Percentiles rank a stretch among this genome's conserved stretches.
These are phyloP conservation scores for Chirona hameri DNA, from an alignment of 2,888 invertebrate species.

Conservation along the genomic window DNA sequence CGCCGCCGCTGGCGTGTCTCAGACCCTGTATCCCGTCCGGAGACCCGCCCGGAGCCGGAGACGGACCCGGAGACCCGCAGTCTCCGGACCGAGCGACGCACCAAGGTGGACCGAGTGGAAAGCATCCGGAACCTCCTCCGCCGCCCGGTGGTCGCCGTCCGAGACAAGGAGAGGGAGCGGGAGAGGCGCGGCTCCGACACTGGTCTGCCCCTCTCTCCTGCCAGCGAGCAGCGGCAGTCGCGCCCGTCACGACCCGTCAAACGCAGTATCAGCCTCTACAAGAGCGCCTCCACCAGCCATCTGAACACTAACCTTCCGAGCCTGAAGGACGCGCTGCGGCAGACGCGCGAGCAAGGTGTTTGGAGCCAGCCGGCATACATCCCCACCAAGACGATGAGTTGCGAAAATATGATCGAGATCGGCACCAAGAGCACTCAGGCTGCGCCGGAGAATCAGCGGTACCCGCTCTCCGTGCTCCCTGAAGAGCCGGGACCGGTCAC, in stretches of 20 bases:
- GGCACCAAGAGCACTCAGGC: conserved; percentile 55
- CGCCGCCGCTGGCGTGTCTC: conserved; percentile 10
- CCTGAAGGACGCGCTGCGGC: conserved; percentile 28
- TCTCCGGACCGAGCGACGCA: conserved; percentile 31
- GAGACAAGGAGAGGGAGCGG: not conserved
- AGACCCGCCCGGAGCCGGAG: too few species aligned
- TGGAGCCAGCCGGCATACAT: conserved; percentile 45
- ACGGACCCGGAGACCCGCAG: conserved; percentile 9
- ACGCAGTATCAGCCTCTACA: conserved; percentile 26
- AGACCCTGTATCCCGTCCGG: not conserved
- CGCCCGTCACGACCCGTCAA: not conserved
- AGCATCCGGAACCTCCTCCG: conserved; percentile 40
- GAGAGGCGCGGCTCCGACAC: not conserved
- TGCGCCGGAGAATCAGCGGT: conserved; percentile 72
- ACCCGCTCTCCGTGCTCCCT: conserved; percentile 69
- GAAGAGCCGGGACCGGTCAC: conserved; percentile 57
- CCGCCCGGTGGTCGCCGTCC: conserved; percentile 31
- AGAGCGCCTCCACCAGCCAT: conserved; percentile 29
- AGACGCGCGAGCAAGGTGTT: not conserved
- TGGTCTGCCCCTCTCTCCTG: too few species aligned
- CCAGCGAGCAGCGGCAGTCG: not conserved
- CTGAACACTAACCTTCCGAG: conserved; percentile 9
- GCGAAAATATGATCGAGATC: conserved; percentile 63
- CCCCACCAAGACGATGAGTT: conserved; percentile 63
- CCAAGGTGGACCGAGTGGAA: conserved; percentile 39